Evolutionary conservation across 2,888 invertebrate species (phyloP), one percentile per base, ranked within the genome.

Genomic region (Liposcelis brunnea): DNA sequence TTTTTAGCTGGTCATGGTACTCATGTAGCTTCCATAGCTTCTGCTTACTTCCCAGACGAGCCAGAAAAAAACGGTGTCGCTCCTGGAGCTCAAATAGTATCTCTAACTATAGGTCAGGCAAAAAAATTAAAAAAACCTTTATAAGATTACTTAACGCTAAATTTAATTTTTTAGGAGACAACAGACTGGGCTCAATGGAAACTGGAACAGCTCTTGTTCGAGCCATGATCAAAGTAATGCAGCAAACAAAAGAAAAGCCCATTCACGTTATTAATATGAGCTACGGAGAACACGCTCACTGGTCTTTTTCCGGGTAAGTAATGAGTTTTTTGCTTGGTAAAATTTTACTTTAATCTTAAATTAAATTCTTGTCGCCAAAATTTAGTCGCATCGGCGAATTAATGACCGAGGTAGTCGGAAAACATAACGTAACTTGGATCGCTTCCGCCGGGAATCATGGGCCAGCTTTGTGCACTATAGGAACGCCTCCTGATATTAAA

Each of bases 221-320:
- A 50, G 94, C 94, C 7, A 93, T 94, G 70, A 80, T 85, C 53
- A 78, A 80, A 61, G 70, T 89, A 32, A 87, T 87, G 81, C 60
- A 63, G 45, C 77, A 80, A 56, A 71, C 71, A n/a, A 50, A 54
- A 37, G 50, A 55, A 6, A 52, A 53, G 36, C 53, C 54, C 54
- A 69, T 89, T 43, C 86, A 97, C 59, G 80, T 97, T 1, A 86
- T 97, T 53, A 98, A 98, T 62, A 95, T 93, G 87, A 95, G 94
- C 58, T 98, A 95, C 56, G 97, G 97, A 1, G 97, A 97, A 64
- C 87, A 86, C 55, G 77, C 89, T 0, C 84, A 90, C 61, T 91
- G 90, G 83, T 77, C 86, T 2, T 82, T 87, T 61, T 66, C 80
- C 6, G 94, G 95, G 86, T 87, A 66, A 69, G 71, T 53, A 33